Percentiles rank a stretch among this genome's conserved stretches.
Evolutionary conservation across 2,888 invertebrate genomes (phyloP).

Genomic region (Nemoura dubitans): DNA sequence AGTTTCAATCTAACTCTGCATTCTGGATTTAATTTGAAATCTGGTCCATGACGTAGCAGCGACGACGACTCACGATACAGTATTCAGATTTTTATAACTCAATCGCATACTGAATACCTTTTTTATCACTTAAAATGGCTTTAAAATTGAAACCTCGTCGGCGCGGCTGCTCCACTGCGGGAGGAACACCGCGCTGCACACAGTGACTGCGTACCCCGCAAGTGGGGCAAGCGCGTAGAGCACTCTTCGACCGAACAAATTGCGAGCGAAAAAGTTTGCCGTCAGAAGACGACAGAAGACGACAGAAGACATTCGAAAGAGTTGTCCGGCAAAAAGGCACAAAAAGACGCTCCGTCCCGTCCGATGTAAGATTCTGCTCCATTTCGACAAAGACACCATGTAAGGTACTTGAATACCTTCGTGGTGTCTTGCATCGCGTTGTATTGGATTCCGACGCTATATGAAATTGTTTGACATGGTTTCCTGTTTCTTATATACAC

Average conservation of each 20-base stretch:
- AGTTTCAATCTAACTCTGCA: neutral
- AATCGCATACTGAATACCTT: neutral
- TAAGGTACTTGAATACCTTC: conserved; percentile 2
- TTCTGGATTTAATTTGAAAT: neutral
- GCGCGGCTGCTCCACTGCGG: neutral
- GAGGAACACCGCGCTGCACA: neutral
- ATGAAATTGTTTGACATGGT: conserved; percentile 7
- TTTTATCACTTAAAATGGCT: neutral
- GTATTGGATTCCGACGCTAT: neutral
- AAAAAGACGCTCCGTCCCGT: neutral
- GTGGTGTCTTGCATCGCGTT: neutral
- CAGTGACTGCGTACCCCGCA: no score
- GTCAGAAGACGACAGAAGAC: neutral
- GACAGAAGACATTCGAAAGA: conserved; percentile 14
- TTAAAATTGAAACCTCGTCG: neutral
- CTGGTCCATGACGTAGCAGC: neutral
- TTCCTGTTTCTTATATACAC: neutral
- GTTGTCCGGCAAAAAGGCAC: conserved; percentile 8
- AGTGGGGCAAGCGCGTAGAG: neutral
- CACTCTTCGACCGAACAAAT: neutral
- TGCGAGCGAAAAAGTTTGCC: neutral
- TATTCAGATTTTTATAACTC: conserved; percentile 7
- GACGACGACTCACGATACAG: neutral
- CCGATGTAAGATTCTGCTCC: conserved; percentile 17
- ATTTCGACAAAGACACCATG: neutral